phyloP scores from a whole-genome alignment of 1,140 invertebrate genomes.

The Tetramorium simillimum region DNA sequence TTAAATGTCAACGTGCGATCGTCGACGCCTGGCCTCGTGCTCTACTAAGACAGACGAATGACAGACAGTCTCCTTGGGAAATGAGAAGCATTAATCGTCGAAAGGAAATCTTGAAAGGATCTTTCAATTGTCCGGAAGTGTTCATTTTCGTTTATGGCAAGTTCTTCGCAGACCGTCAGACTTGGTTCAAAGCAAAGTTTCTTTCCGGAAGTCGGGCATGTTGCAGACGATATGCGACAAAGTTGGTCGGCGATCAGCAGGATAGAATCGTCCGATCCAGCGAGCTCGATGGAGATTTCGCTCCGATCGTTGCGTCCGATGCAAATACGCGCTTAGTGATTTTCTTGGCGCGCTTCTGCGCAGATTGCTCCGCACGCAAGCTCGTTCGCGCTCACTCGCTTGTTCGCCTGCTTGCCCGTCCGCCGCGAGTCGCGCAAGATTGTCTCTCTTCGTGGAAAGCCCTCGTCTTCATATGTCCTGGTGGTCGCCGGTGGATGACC shows the following conservation, averaged over 20 bases:
- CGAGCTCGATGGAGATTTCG: not conserved
- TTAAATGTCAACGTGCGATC: constrained; percentile 42
- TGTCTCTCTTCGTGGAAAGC: constrained; percentile 2
- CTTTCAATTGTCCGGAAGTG: not conserved
- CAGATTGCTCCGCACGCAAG: constrained; percentile 48
- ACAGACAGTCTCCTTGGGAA: not conserved
- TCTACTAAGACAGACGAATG: not conserved
- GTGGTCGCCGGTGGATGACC: not conserved
- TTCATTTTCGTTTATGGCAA: not conserved
- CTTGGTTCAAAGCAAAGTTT: not conserved
- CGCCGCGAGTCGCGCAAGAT: constrained; percentile 20
- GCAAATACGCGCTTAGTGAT: constrained; percentile 57
- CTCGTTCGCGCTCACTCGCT: not conserved
- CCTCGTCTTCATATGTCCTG: not conserved
- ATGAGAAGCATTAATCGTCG: not conserved
- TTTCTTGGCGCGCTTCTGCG: constrained; percentile 62
- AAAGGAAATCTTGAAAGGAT: not conserved
- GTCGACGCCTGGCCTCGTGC: not conserved
- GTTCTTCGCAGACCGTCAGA: not conserved
- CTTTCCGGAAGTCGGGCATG: not conserved
- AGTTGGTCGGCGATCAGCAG: not conserved
- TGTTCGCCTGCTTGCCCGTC: not conserved
- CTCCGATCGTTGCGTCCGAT: constrained; percentile 29
- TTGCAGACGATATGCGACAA: not conserved
- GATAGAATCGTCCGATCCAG: constrained; percentile 12